phyloP scores from a whole-genome alignment of 2,113 vertebrate species.

The Phocoena sinus region DNA sequence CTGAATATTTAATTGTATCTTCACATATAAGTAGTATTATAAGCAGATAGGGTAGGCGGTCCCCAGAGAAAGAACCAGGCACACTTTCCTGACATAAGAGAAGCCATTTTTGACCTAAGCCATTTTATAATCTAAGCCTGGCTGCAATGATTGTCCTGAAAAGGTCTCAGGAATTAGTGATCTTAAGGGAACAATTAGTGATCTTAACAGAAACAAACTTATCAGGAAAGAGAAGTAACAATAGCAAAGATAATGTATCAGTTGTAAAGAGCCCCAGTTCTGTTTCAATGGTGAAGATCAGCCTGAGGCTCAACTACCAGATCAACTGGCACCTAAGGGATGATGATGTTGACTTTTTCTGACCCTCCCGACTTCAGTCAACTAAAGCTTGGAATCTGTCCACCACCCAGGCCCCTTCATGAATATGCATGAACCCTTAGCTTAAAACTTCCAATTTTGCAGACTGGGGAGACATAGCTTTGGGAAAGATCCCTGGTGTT shows the following conservation, averaged over 20 bases:
- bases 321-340: background rate
- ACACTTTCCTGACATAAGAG: background rate
- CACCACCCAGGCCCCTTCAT: background rate
- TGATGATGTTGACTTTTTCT: background rate
- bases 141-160: background rate
- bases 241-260: background rate
- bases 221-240: background rate
- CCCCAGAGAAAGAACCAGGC: background rate
- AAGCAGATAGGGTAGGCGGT: background rate
- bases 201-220: background rate
- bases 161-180: no score
- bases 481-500: background rate
- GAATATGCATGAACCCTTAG: background rate
- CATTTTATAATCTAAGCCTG: background rate
- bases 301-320: background rate
- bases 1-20: background rate
- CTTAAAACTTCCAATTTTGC: background rate
- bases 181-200: background rate
- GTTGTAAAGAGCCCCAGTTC: background rate
- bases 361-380: background rate
- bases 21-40: background rate
- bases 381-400: background rate
- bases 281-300: background rate
- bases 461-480: background rate
- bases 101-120: background rate